phyloP scores from a whole-genome alignment of 2,797 vertebrate species.

The Urosaurus nigricauda region DNA sequence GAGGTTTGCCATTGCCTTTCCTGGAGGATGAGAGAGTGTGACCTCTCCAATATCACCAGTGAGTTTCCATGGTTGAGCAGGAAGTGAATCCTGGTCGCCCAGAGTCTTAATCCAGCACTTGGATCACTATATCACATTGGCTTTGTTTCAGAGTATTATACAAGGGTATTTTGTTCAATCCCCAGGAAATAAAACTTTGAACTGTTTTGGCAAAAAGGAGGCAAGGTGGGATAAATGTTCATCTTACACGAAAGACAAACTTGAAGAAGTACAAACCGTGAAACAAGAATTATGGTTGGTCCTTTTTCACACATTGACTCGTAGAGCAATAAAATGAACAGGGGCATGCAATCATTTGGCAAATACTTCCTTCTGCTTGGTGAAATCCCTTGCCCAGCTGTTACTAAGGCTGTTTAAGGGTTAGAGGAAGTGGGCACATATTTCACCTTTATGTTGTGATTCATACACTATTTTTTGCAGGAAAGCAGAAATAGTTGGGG shows the following conservation, averaged over 20 bases:
- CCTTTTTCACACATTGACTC: neutral
- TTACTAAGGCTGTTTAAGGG: constrained; percentile 14
- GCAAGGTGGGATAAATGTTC: neutral
- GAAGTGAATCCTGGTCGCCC: too few species aligned
- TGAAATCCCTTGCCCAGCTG: neutral
- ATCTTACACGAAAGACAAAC: neutral
- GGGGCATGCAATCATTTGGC: neutral
- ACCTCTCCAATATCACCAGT: too few species aligned
- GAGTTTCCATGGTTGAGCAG: too few species aligned
- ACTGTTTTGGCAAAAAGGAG: neutral
- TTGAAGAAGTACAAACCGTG: neutral
- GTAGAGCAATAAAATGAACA: constrained; percentile 32
- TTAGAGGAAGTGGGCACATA: rapidly evolving
- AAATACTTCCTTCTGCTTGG: constrained; percentile 24
- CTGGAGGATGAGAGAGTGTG: too few species aligned
- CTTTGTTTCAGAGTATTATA: neutral
- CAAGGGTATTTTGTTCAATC: neutral
- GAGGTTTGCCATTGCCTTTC: too few species aligned
- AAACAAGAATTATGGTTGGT: constrained; percentile 25
- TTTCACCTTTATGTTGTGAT: constrained; percentile 42
- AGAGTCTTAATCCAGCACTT: too few species aligned
- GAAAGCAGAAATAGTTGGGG: constrained; percentile 15
- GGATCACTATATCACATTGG: neutral
- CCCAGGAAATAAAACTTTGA: neutral
- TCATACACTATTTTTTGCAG: constrained; percentile 29